Conservation (phyloP, 2,113 vertebrate species). For the Sylvia atricapilla region DNA sequence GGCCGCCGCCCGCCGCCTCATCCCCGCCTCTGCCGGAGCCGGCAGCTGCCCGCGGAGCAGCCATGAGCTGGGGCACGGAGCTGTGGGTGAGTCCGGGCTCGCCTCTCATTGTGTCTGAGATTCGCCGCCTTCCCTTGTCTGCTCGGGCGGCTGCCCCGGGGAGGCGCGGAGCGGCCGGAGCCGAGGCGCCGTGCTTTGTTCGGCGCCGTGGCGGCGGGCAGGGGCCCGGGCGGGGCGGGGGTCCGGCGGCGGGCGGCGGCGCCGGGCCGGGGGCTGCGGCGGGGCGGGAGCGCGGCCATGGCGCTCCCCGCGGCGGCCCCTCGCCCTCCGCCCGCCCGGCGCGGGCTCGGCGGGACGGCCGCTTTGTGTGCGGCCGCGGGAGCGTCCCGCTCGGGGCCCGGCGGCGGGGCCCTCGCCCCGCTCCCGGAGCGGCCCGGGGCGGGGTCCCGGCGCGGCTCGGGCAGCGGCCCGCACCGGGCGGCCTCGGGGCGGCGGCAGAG, state of each 20-base stretch:
- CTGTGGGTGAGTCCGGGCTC: slow-evolving; percentile 74
- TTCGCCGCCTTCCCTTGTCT: not conserved
- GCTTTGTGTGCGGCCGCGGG: no score
- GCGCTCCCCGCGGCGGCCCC: no score
- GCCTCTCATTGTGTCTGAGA: slow-evolving; percentile 60
- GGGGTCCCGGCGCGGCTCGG: not conserved
- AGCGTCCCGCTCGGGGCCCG: not conserved
- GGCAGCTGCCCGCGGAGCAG: slow-evolving; percentile 18
- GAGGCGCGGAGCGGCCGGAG: not conserved
- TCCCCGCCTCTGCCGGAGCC: not conserved
- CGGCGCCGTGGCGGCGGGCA: no score
- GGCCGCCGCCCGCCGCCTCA: not conserved
- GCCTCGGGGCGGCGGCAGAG: not conserved
- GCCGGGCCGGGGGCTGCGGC: no score
- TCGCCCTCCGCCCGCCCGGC: no score
- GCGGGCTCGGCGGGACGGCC: no score
- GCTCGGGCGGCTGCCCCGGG: not conserved
- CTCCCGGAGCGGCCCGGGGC: not conserved
- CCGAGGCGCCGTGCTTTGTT: not conserved
- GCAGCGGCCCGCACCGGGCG: not conserved
- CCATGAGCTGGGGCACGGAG: slow-evolving; percentile 82
- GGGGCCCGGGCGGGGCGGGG: no score
- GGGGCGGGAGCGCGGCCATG: no score
- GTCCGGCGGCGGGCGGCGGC: no score
- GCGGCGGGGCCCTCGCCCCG: not conserved